Evolutionary conservation across 2,797 vertebrate genomes (phyloP).

Genomic region (Hozukius guyotensis): DNA sequence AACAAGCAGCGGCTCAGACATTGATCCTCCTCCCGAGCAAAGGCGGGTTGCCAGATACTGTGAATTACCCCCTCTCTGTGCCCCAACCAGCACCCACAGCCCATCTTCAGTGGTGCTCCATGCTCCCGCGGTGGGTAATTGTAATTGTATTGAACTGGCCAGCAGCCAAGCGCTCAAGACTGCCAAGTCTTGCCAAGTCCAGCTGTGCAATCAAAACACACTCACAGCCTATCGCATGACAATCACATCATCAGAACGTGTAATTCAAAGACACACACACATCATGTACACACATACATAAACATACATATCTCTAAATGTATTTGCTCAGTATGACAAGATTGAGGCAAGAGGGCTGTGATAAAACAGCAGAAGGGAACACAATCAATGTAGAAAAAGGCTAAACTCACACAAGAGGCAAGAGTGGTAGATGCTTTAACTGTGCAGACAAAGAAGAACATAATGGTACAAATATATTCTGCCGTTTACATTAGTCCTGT

Average conservation of each 20-base stretch:
- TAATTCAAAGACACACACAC: conserved; percentile 24
- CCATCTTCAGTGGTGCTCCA: conserved; percentile 42
- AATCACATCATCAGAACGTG: conserved; percentile 47
- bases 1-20: conserved; percentile 16
- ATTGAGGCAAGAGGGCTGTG: neutral
- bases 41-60: conserved; percentile 44
- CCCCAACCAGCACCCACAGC: conserved; percentile 33
- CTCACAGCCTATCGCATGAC: conserved; percentile 48
- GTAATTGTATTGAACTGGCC: conserved; percentile 71
- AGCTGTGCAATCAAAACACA: conserved; percentile 71
- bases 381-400: neutral
- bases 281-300: conserved; percentile 19
- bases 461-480: neutral
- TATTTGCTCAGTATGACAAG: conserved; percentile 22
- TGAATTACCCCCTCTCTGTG: conserved; percentile 41
- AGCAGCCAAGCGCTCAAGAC: conserved; percentile 52
- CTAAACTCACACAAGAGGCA: neutral
- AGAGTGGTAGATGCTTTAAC: neutral
- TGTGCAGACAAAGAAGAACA: neutral
- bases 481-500: neutral
- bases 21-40: conserved; percentile 28
- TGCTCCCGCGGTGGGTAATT: conserved; percentile 58
- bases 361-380: neutral
- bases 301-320: conserved; percentile 11
- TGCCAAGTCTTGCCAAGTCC: conserved; percentile 63